Base-by-base conservation (phyloP, 1,140 invertebrate genomes). In the Cepaea nemoralis region DNA sequence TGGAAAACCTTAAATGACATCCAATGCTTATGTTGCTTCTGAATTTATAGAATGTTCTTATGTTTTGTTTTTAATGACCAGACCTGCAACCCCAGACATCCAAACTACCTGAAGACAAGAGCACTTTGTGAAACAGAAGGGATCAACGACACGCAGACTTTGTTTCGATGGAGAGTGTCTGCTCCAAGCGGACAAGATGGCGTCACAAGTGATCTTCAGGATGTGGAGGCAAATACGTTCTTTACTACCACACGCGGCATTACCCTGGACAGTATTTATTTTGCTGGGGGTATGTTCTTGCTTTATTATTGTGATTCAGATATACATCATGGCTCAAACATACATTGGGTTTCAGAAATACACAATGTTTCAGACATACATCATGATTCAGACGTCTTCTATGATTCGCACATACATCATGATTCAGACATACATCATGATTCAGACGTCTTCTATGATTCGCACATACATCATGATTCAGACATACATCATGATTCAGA, bases 181-280 rank as follows among this genome's bases (percentile, higher is more conserved):
- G 87, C 89, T n/a, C 90, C 91, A 5, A 87, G 81, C 40, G 86
- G 86, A 24, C 16, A 66, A 45, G 85, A 88, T 83, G 90, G 89
- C 35, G 86, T 90, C 1, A 88, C 87, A 1, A 87, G 83, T 76
- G 83, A 86, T 27, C 78, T 92, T 19, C 80, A 86, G 48, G 87
- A 91, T 80, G 85, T 92, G 1, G 87, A 89, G 59, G 87, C 90
- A 12, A 87, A 86, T 35, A 90, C 91, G 24, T 91, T 90, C 80
- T 91, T 92, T 74, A 86, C 91, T 5, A 85, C 85, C n/a, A 89
- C 91, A 16, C 85, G 88, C 50, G 75, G 67, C 16, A 89, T 91
- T 59, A 88, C 89, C 0, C 85, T 92, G 10, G 92, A 92, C 83
- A 91, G 91, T 77, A 90, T 92, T 33, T 92, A 92, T 78, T 92